A percentile compares a stretch with the other conserved stretches of the same genome.
Conservation (phyloP, 2,113 vertebrate species). For the Tinamus guttatus region DNA sequence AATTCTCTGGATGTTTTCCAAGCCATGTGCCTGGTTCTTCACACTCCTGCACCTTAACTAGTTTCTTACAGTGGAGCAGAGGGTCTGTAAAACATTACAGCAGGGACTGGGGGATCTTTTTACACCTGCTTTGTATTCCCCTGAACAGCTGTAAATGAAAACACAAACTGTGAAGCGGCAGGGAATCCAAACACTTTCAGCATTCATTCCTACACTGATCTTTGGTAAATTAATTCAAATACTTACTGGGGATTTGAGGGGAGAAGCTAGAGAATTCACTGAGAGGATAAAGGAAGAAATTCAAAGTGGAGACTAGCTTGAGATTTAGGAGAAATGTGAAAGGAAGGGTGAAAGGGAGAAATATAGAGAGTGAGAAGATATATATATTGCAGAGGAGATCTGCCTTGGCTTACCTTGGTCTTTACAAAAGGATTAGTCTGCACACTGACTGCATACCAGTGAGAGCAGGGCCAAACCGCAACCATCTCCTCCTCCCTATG, state of each 20-base stretch:
- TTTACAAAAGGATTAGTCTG: neutral
- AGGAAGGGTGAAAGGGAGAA: neutral
- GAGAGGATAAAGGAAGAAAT: neutral
- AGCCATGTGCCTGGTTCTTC: conserved; percentile 8
- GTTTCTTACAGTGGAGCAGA: neutral
- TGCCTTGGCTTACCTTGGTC: neutral
- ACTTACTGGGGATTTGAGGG: neutral
- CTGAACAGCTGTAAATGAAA: conserved; percentile 44
- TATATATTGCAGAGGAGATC: accelerated
- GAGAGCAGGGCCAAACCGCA: neutral
- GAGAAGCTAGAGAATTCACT: neutral
- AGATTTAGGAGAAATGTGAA: neutral
- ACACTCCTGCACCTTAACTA: conserved; percentile 30
- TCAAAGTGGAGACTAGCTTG: neutral
- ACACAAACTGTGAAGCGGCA: conserved; percentile 17
- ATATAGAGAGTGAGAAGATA: neutral
- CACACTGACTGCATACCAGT: accelerated
- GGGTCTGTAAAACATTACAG: neutral
- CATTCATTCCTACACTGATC: neutral
- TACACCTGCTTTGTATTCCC: conserved; percentile 29
- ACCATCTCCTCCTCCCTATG: accelerated
- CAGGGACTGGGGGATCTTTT: neutral
- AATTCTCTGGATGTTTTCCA: neutral
- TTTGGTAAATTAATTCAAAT: neutral
- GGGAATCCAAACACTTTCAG: neutral